phyloP scores from a whole-genome alignment of 2,113 vertebrate genomes.

The Dipodomys merriami region DNA sequence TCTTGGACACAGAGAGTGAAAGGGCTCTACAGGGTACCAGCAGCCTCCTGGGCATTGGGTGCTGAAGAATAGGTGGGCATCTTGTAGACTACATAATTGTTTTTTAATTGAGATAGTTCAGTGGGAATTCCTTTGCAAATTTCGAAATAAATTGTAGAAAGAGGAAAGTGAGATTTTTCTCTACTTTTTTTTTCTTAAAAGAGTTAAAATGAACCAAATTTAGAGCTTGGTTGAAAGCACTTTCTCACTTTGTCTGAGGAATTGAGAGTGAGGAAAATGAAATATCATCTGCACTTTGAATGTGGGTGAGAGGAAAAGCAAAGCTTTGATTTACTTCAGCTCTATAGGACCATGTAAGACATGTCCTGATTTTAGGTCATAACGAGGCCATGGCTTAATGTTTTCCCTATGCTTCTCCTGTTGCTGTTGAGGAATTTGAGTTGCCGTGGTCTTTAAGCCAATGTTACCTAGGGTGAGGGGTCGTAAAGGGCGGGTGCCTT shows the following conservation, averaged over 20 bases:
- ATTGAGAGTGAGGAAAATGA: background rate
- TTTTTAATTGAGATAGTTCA: background rate
- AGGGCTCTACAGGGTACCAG: rapidly evolving
- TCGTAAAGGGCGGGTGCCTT: background rate
- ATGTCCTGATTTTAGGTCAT: background rate
- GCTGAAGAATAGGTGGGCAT: background rate
- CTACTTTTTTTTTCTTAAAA: background rate
- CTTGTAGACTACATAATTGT: background rate
- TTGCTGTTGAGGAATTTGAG: background rate
- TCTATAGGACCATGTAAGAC: background rate
- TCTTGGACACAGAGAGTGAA: background rate
- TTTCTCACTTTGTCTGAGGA: slow-evolving; percentile 57
- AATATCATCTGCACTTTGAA: background rate
- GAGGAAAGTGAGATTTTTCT: background rate
- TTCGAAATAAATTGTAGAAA: slow-evolving; percentile 32
- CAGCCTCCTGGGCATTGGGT: background rate
- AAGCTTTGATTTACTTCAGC: background rate
- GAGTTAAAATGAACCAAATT: slow-evolving; percentile 39
- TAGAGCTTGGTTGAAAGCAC: background rate
- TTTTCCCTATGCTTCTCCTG: background rate
- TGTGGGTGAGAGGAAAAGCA: background rate
- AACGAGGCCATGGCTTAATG: background rate
- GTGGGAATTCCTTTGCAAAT: slow-evolving; percentile 32
- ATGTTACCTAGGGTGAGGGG: background rate
- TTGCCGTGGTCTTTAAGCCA: background rate